Base-by-base conservation (phyloP, 2,888 invertebrate genomes). In the Amiota communis region DNA sequence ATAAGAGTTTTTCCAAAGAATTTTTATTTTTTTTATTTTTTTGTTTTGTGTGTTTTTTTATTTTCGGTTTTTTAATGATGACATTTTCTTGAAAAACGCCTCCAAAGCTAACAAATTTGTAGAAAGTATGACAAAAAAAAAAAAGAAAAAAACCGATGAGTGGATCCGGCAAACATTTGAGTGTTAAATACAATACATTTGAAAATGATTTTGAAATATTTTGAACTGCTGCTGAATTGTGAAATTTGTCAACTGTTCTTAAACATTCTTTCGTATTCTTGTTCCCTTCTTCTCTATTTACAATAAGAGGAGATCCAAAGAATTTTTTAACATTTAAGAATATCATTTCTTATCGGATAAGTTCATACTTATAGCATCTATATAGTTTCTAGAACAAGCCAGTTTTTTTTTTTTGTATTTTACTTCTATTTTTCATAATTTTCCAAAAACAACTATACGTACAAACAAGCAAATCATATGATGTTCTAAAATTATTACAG, bases 181-280 rank as follows among this genome's bases (percentile, higher is more conserved):
- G 6, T 6, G 36, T 23, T 23, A 67, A 49, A 49, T 49, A 47
- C 11, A 11, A 15, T 10, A 65, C 17, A n/a, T 65, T 65, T 11
- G 12, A 51, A 65, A 53, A 68, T 68, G n/a, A 68, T 53, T 68
- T 51, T 68, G 53, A 68, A 53, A 68, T 23, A 68, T 68, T 20
- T 51, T n/a, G 23, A 68, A 68, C 53, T 51, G 67, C 53, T 68
- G 67, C 36, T 53, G 36, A 36, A 36, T 15, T 17, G n/a, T 68
- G 67, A 68, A 68, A 68, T 68, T 53, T 68, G 51, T 68, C 67
- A 68, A 68, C 67, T 53, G 47, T 48, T 48, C 53, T 51, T 12
- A 51, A 36, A 36, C 2, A 36, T 6, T 36, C 9, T 61, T 61
- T 10, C n/a, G 8, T 61, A 9, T 12, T 61, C 3, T 15, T 61